Evolutionary conservation across 2,113 vertebrate genomes (phyloP), one percentile per base, ranked within the genome.

Genomic region (Lamprologus speciosus): DNA sequence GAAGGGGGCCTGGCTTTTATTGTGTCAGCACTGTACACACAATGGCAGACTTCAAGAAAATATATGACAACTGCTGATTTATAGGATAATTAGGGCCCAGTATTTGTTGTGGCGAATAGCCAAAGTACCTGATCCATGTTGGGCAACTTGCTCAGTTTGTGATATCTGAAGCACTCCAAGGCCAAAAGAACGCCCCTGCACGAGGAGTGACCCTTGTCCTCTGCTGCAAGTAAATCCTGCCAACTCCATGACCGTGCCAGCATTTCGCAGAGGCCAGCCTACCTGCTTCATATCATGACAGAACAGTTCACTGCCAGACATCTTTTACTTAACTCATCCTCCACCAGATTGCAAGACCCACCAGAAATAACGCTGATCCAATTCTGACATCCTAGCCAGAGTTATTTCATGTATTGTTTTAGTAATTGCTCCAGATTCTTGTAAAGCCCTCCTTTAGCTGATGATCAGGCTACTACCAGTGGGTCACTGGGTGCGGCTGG

Each of bases 11-110:
- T 94, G 95, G 91, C 88, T 95, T 94, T 93, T 82, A 91, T 90
- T 93, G 89, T 90, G 88, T 94, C 91, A 92, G 87, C 87, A 70
- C 88, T 82, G 68, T 75, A 89, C 82, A 92, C 88, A 91, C 89
- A 88, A 86, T 84, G 82, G 91, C 83, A 87, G 85, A 86, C 89
- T 89, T 47, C 84, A 58, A 81, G 85, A 93, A 93, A 95, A 92
- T 94, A 93, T 53, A 86, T 40, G 90, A 91, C 90, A 91, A 90
- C 86, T 82, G 57, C 93, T 96, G 95, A 96, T 96, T 97, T 96
- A 96, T 94, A 94, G 93, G 91, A 94, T 95, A 96, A 96, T 96
- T 95, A 95, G 91, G 81, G 75, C 47, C 65, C n/a, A 21, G 86
- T 90, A 91, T 96, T 96, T 95, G 88, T 84, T 81, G 87, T 91